These are phyloP conservation scores for Gallinago nigripennis DNA, from an alignment of 2,797 vertebrate species.

Conservation along the genomic window DNA sequence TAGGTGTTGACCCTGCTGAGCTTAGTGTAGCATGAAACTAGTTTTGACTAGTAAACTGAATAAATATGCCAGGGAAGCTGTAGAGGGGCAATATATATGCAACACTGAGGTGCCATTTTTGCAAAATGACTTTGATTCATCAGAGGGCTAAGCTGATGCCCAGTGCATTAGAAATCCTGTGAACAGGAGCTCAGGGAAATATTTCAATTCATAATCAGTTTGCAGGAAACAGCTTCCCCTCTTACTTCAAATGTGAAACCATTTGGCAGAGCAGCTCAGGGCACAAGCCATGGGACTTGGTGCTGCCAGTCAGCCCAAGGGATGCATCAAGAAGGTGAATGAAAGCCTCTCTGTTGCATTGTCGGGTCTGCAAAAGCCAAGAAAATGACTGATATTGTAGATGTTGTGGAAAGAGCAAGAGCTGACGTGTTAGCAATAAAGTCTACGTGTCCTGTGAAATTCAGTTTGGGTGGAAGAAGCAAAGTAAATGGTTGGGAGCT, in stretches of 20 bases:
- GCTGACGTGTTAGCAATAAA: background rate
- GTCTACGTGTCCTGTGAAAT: background rate
- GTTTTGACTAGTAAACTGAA: conserved; percentile 76
- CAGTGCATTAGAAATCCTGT: conserved; percentile 33
- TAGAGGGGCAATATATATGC: conserved; percentile 66
- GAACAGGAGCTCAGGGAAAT: conserved; percentile 46
- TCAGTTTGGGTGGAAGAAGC: background rate
- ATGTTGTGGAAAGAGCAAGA: background rate
- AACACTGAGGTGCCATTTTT: conserved; percentile 67
- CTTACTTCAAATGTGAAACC: background rate
- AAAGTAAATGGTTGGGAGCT: background rate
- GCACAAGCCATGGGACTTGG: background rate
- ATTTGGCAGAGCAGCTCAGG: conserved; percentile 20
- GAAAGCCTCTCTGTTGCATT: background rate
- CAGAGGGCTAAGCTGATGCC: conserved; percentile 49
- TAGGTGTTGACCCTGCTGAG: conserved; percentile 74
- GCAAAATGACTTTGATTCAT: conserved; percentile 62
- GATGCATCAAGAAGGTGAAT: background rate
- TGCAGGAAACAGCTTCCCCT: background rate
- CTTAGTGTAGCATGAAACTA: conserved; percentile 77
- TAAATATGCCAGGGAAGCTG: conserved; percentile 65
- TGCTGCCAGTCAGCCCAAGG: background rate
- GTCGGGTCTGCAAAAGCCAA: background rate
- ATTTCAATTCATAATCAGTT: conserved; percentile 32
- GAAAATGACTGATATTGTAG: background rate